These are phyloP conservation scores for Montipora capricornis DNA, from an alignment of 64 coral and sea anemone species.

Conservation along the genomic window DNA sequence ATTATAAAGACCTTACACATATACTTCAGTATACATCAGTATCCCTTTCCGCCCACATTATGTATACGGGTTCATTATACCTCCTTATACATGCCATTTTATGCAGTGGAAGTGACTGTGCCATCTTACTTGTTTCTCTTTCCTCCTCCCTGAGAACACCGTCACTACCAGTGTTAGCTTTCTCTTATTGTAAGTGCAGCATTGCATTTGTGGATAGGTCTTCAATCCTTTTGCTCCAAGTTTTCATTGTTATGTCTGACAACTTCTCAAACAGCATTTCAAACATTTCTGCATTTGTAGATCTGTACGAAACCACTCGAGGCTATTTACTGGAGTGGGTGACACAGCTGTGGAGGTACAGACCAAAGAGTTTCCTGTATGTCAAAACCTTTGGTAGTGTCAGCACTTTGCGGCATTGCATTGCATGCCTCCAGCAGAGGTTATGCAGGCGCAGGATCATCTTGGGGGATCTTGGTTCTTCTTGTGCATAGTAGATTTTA, in stretches of 20 bases:
- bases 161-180: not conserved
- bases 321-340: too few species aligned
- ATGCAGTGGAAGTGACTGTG: slow-evolving; percentile 39
- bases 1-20: too few species aligned
- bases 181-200: slow-evolving; percentile 66
- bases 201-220: slow-evolving; percentile 51
- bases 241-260: slow-evolving; percentile 73
- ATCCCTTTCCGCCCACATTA: too few species aligned
- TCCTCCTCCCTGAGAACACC: slow-evolving; percentile 23
- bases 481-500: slow-evolving; percentile 27
- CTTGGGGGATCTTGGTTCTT: slow-evolving; percentile 15
- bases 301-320: too few species aligned
- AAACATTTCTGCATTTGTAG: not conserved
- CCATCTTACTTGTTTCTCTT: slow-evolving; percentile 46
- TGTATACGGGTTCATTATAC: too few species aligned
- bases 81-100: too few species aligned
- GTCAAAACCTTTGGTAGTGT: not conserved
- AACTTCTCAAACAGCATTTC: slow-evolving; percentile 37
- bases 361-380: too few species aligned
- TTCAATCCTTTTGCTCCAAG: slow-evolving; percentile 41
- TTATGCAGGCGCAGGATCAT: slow-evolving; percentile 56
- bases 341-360: too few species aligned
- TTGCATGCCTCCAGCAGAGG: slow-evolving; percentile 55
- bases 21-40: too few species aligned
- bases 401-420: slow-evolving; percentile 26